These are phyloP conservation scores for Prolemur simus DNA, from an alignment of 2,113 vertebrate genomes.

Conservation along the genomic window DNA sequence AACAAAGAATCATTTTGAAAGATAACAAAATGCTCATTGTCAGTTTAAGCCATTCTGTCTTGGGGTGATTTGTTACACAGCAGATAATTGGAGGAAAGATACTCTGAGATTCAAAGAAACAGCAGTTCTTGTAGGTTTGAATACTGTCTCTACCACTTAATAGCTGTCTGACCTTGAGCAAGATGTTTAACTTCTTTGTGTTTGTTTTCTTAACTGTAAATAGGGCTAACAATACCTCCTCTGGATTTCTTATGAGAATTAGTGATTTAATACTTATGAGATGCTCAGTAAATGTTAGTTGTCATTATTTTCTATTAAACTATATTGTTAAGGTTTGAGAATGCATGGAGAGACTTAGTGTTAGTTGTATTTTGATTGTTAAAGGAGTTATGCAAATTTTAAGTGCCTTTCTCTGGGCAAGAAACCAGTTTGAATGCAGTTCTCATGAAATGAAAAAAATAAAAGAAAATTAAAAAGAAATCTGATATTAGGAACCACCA, in stretches of 20 bases:
- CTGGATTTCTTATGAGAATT: neutral
- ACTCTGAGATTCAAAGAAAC: neutral
- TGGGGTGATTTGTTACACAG: neutral
- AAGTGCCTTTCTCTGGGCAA: neutral
- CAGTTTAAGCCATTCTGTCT: neutral
- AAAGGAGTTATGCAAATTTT: neutral
- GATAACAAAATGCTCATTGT: neutral
- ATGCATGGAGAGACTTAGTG: neutral
- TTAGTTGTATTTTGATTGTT: slow-evolving; percentile 5
- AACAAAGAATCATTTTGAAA: neutral
- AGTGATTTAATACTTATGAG: neutral
- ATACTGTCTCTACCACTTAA: neutral
- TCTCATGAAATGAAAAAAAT: neutral
- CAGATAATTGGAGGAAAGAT: neutral
- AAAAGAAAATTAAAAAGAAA: neutral
- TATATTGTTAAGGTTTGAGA: neutral
- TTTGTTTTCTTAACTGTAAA: neutral
- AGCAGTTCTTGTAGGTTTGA: neutral
- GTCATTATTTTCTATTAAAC: neutral
- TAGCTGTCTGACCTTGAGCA: neutral
- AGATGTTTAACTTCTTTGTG: neutral
- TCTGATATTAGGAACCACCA: neutral
- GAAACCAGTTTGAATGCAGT: neutral
- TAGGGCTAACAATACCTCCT: neutral
- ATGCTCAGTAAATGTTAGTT: neutral